phyloP scores from a whole-genome alignment of 2,797 vertebrate species.

The Novumbra hubbsi region DNA sequence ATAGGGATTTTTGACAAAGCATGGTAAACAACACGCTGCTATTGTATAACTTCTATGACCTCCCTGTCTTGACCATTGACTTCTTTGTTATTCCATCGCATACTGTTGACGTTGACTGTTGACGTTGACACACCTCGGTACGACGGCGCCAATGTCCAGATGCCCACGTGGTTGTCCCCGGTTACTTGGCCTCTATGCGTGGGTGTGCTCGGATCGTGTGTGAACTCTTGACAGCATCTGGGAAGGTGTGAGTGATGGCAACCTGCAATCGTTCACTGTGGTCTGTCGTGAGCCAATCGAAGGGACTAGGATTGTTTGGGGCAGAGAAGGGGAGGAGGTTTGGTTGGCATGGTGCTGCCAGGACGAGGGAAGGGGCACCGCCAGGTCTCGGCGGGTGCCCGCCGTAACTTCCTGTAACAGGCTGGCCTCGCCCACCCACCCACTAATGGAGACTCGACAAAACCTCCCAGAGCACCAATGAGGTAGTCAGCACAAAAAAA shows the following conservation, averaged over 20 bases:
- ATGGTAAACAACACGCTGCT: constrained; percentile 33
- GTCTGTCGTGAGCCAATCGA: background rate
- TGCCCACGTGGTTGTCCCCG: constrained; percentile 38
- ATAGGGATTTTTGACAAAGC: constrained; percentile 42
- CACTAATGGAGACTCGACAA: constrained; percentile 57
- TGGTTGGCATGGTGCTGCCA: background rate
- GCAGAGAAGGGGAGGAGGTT: background rate
- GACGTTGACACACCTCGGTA: constrained; percentile 54
- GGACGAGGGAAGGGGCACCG: background rate
- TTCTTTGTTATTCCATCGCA: background rate
- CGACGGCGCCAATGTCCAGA: constrained; percentile 50
- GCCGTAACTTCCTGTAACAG: background rate
- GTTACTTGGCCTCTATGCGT: background rate
- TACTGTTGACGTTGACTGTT: constrained; percentile 10
- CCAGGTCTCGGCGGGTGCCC: constrained; percentile 1
- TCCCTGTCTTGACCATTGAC: constrained; percentile 35
- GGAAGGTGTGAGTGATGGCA: constrained; percentile 47
- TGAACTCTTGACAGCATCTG: constrained; percentile 49
- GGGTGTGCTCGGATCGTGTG: constrained; percentile 16
- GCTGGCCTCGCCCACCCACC: background rate
- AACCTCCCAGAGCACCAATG: constrained; percentile 58
- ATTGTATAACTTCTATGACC: constrained; percentile 42
- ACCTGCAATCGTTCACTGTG: constrained; percentile 27
- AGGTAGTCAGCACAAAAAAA: constrained; percentile 72
- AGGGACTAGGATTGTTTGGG: background rate